A percentile compares a stretch with the other conserved stretches of the same genome.
These are phyloP conservation scores for Percopsis omiscomaycus DNA, from an alignment of 2,797 vertebrate species.

Conservation along the genomic window DNA sequence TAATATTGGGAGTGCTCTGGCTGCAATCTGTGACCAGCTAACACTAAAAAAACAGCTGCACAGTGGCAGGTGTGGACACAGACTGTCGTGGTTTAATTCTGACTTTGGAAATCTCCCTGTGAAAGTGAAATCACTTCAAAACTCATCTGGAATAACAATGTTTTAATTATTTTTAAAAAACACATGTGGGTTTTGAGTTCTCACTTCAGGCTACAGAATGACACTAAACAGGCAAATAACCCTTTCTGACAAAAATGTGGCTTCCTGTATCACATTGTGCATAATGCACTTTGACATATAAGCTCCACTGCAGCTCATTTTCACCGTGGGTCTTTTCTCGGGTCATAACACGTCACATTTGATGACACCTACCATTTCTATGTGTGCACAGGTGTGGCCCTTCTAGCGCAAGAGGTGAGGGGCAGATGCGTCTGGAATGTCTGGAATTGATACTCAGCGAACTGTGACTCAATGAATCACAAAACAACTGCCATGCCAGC, in stretches of 20 bases:
- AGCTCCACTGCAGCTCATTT: slow-evolving; percentile 65
- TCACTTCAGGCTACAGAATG: slow-evolving; percentile 14
- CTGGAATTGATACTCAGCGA: slow-evolving; percentile 52
- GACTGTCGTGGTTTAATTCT: no score
- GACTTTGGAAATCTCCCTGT: no score
- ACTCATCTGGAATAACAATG: no score
- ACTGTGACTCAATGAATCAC: slow-evolving; percentile 61
- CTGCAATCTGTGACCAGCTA: no score
- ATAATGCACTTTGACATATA: slow-evolving; percentile 64
- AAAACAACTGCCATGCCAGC: slow-evolving; percentile 56
- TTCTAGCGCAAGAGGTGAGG: slow-evolving; percentile 50
- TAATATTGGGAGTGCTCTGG: no score
- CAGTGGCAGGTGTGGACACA: no score
- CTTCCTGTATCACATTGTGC: slow-evolving; percentile 53
- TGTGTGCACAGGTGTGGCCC: slow-evolving; percentile 19
- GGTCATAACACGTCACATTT: slow-evolving; percentile 61
- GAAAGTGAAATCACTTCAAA: no score
- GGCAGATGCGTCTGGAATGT: slow-evolving; percentile 47
- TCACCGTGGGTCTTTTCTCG: slow-evolving; percentile 53
- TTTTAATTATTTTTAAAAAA: no score
- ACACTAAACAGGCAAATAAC: slow-evolving; percentile 43
- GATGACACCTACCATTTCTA: slow-evolving; percentile 72
- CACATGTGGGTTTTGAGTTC: no score
- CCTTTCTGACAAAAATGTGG: slow-evolving; percentile 42
- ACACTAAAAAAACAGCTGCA: no score